Conservation (phyloP, 2,797 vertebrate species). For the Sebastes minor region DNA sequence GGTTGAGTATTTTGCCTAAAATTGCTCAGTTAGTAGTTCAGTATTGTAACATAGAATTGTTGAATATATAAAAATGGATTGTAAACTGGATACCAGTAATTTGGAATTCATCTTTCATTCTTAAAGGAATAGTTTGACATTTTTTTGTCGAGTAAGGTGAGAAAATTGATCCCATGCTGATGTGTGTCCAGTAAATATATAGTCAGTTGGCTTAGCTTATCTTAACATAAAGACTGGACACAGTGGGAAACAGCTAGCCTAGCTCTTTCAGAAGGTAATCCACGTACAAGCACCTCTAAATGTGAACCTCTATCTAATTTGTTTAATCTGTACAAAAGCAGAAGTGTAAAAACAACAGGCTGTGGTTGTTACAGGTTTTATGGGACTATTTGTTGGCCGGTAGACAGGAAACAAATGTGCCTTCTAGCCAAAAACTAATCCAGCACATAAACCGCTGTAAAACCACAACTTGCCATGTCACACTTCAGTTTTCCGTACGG, state of each 20-base stretch:
- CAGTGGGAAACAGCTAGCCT: not conserved
- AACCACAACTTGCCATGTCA: not conserved
- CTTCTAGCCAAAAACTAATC: not conserved
- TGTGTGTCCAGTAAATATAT: not conserved
- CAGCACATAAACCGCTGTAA: not conserved
- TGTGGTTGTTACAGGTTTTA: not conserved
- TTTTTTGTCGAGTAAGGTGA: not conserved
- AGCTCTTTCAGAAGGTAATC: not conserved
- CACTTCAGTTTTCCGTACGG: not conserved
- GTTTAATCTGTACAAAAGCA: not conserved
- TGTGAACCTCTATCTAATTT: not conserved
- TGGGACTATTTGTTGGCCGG: not conserved
- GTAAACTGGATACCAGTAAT: not conserved
- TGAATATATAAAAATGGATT: not conserved
- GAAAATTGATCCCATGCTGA: not conserved
- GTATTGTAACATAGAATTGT: too few relatives aligned
- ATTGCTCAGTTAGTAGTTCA: not conserved
- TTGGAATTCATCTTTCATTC: not conserved
- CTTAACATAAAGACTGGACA: not conserved
- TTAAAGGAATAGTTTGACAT: not conserved
- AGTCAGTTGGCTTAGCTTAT: not conserved
- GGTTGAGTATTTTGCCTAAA: not conserved
- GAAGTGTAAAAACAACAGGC: not conserved
- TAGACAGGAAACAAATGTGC: not conserved
- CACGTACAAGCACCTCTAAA: not conserved